Base-by-base conservation (phyloP, 2,888 invertebrate species). In the Leuctra nigra region DNA sequence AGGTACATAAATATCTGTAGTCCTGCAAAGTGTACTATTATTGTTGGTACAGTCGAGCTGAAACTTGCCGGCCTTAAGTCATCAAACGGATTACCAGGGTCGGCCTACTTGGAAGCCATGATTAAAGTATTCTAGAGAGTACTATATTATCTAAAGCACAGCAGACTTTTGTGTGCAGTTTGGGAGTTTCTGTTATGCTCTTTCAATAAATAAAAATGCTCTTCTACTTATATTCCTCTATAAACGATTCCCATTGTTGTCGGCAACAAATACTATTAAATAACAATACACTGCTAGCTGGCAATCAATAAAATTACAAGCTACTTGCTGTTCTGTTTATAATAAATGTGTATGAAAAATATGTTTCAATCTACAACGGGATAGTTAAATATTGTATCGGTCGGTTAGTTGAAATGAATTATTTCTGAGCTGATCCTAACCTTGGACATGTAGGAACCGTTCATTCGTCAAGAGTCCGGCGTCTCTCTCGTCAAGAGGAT, bases 181-280 rank as follows among this genome's bases (percentile, higher is more conserved):
- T 9, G 18, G 20, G 39, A 39, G 16, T 39, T 20, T 39, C 39
- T 39, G n/a, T n/a, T n/a, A n/a, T 18, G 39, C 18, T 39, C 14
- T 18, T 39, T 20, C 39, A 39, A 39, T 39, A 39, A 39, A 39
- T 39, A 39, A 39, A 39, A 39, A 18, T 39, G 39, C 39, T 39
- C 39, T 39, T 39, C n/a, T n/a, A n/a, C n/a, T n/a, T n/a, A n/a
- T n/a, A n/a, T n/a, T 13, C 18, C n/a, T 46, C 7, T 22, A 46
- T 46, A 46, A 23, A 46, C 14, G 20, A 46, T 23, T 9, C 22
- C 20, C 18, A 22, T 23, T 23, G 14, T 14, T 23, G 39, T 20
- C 33, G 18, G 50, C 54, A 54, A 54, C 54, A 54, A 54, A 54
- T 54, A 46, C 46, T 29, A 54, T 46, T 46, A 46, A 54, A 50